Evolutionary conservation across 2,113 vertebrate species (phyloP).

Genomic region (Puntigrus tetrazona): DNA sequence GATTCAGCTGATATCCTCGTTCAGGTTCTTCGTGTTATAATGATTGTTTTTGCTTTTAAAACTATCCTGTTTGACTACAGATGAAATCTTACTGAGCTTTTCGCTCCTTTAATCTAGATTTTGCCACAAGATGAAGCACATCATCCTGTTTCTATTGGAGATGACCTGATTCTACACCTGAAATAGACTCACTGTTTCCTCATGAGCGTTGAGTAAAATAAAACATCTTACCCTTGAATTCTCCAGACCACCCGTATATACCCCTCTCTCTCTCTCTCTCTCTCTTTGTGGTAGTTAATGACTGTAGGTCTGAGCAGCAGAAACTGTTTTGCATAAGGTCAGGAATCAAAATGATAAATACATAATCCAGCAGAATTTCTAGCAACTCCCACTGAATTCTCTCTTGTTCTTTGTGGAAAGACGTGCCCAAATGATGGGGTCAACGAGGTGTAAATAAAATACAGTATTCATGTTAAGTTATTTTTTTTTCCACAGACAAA

Average conservation of each 20-base stretch:
- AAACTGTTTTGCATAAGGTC: background rate
- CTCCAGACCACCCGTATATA: conserved; percentile 19
- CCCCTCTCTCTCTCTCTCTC: background rate
- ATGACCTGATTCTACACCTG: conserved; percentile 15
- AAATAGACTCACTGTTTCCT: conserved; percentile 22
- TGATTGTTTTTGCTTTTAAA: background rate
- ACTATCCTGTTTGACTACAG: background rate
- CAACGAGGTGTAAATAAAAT: background rate
- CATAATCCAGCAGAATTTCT: background rate
- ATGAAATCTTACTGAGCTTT: conserved; percentile 1
- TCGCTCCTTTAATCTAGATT: background rate
- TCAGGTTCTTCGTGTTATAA: background rate
- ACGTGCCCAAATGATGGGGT: background rate
- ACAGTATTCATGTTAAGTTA: background rate
- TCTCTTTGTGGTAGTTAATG: background rate
- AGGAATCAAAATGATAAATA: background rate
- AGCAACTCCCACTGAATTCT: background rate
- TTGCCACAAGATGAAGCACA: background rate
- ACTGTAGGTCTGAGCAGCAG: background rate
- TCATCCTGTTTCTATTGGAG: background rate
- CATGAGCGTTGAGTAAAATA: conserved; percentile 61
- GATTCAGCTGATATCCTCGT: background rate
- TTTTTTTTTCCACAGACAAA: background rate
- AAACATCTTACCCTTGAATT: conserved; percentile 53
- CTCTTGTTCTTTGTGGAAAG: background rate